Percentiles rank a stretch among this genome's conserved stretches.
phyloP scores from a whole-genome alignment of 2,113 vertebrate genomes.

The Cervus canadensis region DNA sequence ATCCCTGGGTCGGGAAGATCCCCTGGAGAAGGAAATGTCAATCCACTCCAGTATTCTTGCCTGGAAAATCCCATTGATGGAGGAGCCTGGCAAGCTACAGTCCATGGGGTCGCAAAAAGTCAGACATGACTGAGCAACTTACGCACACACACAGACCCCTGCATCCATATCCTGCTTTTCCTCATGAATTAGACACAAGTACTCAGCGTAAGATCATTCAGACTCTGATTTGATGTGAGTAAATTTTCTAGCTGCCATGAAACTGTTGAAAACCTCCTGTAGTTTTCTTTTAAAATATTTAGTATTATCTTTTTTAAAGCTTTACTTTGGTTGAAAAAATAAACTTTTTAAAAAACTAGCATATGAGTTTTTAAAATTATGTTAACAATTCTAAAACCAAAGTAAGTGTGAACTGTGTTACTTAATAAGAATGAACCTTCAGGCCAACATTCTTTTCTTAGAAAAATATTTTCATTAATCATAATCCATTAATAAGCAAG shows the following conservation, averaged over 20 bases:
- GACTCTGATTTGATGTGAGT: not conserved
- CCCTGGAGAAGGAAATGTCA: not conserved
- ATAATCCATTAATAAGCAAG: not conserved
- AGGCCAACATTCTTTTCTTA: not conserved
- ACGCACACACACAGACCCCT: not conserved
- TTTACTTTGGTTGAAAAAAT: not conserved
- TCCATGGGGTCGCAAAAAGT: not conserved
- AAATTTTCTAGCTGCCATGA: not conserved
- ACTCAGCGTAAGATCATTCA: not conserved
- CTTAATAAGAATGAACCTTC: not conserved
- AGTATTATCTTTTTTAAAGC: not conserved
- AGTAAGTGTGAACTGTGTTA: not conserved
- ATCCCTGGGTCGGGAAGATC: not conserved
- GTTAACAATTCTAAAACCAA: not conserved
- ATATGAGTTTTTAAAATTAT: not conserved
- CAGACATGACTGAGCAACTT: not conserved
- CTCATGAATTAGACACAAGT: not conserved
- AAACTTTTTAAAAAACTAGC: not conserved
- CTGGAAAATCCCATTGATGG: not conserved
- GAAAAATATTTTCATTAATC: not conserved
- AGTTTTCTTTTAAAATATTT: not conserved
- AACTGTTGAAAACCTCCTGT: not conserved
- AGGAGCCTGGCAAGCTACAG: not conserved
- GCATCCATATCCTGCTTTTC: not conserved
- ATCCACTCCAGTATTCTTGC: not conserved